phyloP scores from a whole-genome alignment of 2,113 vertebrate species.

The Piprites chloris region DNA sequence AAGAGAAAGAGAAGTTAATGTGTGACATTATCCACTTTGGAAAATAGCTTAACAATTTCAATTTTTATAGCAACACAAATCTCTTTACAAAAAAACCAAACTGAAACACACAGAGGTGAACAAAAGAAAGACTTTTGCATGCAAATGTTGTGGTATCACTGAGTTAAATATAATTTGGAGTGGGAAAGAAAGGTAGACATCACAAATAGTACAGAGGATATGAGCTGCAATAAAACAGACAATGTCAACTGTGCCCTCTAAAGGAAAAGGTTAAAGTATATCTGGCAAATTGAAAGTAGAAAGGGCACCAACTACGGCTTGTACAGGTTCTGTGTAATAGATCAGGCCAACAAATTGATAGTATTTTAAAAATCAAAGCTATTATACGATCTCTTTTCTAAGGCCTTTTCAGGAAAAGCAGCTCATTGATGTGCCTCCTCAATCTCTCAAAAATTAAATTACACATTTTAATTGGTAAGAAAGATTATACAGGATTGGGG shows the following conservation, averaged over 20 bases:
- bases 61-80: background rate
- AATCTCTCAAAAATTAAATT: background rate
- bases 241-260: background rate
- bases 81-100: background rate
- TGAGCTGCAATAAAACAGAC: background rate
- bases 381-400: background rate
- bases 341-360: background rate
- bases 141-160: background rate
- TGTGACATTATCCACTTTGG: background rate
- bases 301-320: background rate
- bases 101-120: background rate
- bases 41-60: background rate
- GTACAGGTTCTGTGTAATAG: background rate
- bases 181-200: background rate
- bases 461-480: background rate
- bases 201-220: background rate
- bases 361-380: background rate
- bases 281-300: background rate
- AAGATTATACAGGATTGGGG: background rate
- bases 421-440: background rate
- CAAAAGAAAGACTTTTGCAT: background rate
- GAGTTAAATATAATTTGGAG: background rate
- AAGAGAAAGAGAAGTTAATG: background rate
- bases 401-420: background rate
- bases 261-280: background rate